Conservation (phyloP, 2,113 vertebrate species). For the Himantopus leucocephalus region DNA sequence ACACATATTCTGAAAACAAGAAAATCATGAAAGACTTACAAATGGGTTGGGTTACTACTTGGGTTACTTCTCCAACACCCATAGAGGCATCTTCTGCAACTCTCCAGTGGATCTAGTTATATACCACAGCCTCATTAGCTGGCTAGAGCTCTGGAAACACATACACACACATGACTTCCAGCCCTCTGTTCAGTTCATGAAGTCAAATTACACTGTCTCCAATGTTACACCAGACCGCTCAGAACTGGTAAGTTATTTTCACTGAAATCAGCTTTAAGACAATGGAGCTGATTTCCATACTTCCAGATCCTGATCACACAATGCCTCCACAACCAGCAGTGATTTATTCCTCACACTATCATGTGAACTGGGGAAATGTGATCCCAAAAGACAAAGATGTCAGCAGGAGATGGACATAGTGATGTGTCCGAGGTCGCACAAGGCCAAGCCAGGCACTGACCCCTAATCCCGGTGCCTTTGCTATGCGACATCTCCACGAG, state of each 20-base stretch:
- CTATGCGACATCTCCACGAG: background rate
- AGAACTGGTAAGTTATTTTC: background rate
- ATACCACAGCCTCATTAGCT: accelerated
- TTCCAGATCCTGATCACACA: background rate
- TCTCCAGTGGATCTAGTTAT: background rate
- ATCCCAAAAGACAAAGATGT: background rate
- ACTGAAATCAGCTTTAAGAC: background rate
- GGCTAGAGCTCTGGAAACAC: background rate
- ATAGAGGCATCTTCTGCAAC: background rate
- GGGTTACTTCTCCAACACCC: background rate
- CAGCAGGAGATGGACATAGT: background rate
- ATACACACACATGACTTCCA: background rate
- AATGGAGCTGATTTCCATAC: background rate
- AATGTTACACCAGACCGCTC: background rate
- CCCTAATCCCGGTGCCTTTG: background rate
- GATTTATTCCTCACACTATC: accelerated
- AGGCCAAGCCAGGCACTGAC: background rate
- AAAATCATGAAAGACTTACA: background rate
- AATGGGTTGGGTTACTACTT: background rate
- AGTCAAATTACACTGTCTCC: background rate
- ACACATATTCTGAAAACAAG: background rate
- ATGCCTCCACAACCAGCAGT: background rate
- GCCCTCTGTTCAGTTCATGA: background rate
- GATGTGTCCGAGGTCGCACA: background rate
- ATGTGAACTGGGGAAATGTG: background rate